A percentile compares a stretch with the other conserved stretches of the same genome.
Evolutionary conservation across 2,888 invertebrate genomes (phyloP).

Genomic region (Hemistola chrysoprasaria): DNA sequence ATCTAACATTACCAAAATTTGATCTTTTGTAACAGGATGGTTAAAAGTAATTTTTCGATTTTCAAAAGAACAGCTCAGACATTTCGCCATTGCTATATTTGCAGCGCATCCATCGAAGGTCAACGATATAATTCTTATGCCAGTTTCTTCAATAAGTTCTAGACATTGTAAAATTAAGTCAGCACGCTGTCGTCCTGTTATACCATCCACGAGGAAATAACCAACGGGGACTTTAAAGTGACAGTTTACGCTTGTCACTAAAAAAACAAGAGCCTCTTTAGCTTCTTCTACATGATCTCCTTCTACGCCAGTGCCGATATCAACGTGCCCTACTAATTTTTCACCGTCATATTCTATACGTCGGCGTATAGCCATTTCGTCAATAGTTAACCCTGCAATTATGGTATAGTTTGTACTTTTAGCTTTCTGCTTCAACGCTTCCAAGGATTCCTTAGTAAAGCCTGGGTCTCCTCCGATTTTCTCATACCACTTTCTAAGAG

Average conservation of each 20-base stretch:
- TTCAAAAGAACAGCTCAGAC: slow-evolving; percentile 18
- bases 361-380: slow-evolving; percentile 35
- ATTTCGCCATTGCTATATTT: slow-evolving; percentile 22
- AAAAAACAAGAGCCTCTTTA: slow-evolving; percentile 32
- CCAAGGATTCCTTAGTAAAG: no score
- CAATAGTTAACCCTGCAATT: slow-evolving; percentile 12
- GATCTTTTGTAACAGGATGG: no score
- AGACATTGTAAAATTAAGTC: slow-evolving; percentile 21
- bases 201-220: slow-evolving; percentile 31
- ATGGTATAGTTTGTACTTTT: no score
- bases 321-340: slow-evolving; percentile 38
- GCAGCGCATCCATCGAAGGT: slow-evolving; percentile 32
- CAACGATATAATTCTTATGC: slow-evolving; percentile 20
- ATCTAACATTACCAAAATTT: no score
- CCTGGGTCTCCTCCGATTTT: no score
- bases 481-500: no score
- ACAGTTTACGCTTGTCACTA: slow-evolving; percentile 28
- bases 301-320: slow-evolving; percentile 26
- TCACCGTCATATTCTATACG: slow-evolving; percentile 22
- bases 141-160: slow-evolving; percentile 19
- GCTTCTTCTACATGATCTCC: slow-evolving; percentile 23
- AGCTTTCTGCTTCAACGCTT: no score
- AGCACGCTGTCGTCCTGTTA: slow-evolving; percentile 20
- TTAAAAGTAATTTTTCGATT: no score
- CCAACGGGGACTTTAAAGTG: slow-evolving; percentile 31